phyloP scores from a whole-genome alignment of 2,888 invertebrate species.

The Oxystoma pomonae region DNA sequence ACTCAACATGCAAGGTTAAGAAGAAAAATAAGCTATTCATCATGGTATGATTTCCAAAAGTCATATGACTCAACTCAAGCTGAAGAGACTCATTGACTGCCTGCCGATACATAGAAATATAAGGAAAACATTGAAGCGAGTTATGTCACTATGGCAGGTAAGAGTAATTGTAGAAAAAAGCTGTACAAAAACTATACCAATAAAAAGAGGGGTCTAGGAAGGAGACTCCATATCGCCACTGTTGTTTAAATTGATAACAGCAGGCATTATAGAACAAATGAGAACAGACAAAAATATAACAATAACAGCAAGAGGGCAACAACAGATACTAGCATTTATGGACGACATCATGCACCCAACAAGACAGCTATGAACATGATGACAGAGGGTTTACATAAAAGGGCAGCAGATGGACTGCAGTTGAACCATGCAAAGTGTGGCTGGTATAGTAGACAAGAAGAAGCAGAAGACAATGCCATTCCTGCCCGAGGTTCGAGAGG shows the following conservation, averaged over 20 bases:
- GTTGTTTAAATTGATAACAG: constrained; percentile 23
- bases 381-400: background rate
- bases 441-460: no score
- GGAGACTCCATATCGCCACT: no score
- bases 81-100: constrained; percentile 17
- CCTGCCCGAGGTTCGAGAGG: background rate
- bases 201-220: background rate
- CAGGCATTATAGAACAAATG: no score
- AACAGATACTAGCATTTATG: no score
- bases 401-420: background rate
- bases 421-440: no score
- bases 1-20: constrained; percentile 21
- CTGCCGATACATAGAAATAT: constrained; percentile 15
- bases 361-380: no score
- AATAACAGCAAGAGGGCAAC: constrained; percentile 5
- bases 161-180: no score
- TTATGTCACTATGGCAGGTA: no score
- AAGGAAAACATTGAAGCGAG: background rate
- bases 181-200: no score
- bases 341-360: no score
- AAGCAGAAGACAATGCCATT: no score
- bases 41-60: constrained; percentile 24
- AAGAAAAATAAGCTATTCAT: no score
- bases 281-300: constrained; percentile 8
- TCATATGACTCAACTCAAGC: constrained; percentile 16